These are phyloP conservation scores for Drosophila equinoxialis DNA, from an alignment of 1,140 invertebrate species.

Conservation along the genomic window DNA sequence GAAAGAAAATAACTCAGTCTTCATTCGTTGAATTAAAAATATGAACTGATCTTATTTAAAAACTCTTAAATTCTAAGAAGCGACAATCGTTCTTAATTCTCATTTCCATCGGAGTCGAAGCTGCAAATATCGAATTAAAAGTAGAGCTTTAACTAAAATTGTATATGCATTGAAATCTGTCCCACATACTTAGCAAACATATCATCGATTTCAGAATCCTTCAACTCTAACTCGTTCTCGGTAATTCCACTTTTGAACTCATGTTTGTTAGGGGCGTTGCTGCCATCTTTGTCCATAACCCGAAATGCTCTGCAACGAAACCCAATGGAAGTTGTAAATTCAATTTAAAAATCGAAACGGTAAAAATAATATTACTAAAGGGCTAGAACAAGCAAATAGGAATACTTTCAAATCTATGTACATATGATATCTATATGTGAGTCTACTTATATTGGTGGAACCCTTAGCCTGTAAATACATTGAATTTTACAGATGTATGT, in stretches of 20 bases:
- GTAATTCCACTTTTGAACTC: conserved; percentile 92
- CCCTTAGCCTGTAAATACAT: conserved; percentile 52
- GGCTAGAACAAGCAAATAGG: conserved; percentile 41
- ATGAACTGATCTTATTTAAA: too few species aligned
- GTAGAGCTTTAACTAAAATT: background rate
- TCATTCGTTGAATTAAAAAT: too few species aligned
- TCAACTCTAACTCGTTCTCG: conserved; percentile 90
- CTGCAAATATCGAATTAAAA: conserved; percentile 52
- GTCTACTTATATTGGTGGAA: conserved; percentile 30
- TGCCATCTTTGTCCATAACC: conserved; percentile 96
- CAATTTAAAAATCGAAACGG: conserved; percentile 32
- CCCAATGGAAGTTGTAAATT: conserved; percentile 20
- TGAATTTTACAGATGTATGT: conserved; percentile 64
- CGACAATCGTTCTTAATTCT: too few species aligned
- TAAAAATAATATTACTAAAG: conserved; percentile 20
- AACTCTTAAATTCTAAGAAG: too few species aligned
- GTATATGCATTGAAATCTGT: background rate
- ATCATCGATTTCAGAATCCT: conserved; percentile 86
- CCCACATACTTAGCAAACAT: conserved; percentile 84
- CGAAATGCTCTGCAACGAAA: conserved; percentile 89
- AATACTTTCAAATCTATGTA: background rate
- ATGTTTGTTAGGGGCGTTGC: conserved; percentile 90
- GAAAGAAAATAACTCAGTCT: too few species aligned
- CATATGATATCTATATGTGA: too few species aligned
- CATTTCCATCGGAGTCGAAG: conserved; percentile 92